Evolutionary conservation across 2,797 vertebrate genomes (phyloP), one percentile per base, ranked within the genome.

Genomic region (Notolepis coatsorum): DNA sequence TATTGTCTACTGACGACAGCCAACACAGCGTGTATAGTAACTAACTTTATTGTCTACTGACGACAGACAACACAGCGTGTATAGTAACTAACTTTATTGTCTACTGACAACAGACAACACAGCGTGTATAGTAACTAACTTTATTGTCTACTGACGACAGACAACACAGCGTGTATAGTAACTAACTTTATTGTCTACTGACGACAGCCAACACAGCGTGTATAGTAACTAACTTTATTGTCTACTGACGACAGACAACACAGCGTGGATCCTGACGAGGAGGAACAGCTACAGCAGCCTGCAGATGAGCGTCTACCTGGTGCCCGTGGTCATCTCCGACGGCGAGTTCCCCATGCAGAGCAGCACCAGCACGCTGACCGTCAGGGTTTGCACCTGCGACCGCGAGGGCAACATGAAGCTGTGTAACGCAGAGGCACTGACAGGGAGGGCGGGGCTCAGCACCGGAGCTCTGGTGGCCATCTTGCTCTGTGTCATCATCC

Each of bases 401-500:
- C 93, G 92, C 21, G 91, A 95, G 25, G 97, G 97, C 59, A 96
- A 97, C 89, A 95, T 95, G 94, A 93, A 95, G 88, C 95, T 94
- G 67, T 99, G 97, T 77, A 96, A 94, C 3, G 93, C 95, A 0
- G 96, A 98, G 89, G 96, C 96, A 0, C 92, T 96, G 47, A 91
- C 94, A 30, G 95, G 95, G 28, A 91, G 95, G 31, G 94, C 96
- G 1, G 97, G 97, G 2, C 94, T 99, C 73, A 99, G 96, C 91
- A 97, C 97, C 0, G 96, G 96, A 0, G 97, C 97, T 18, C 88
- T 99, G 66, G 89, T 98, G 68, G 97, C 97, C 84, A 98, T 99
- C 77, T 91, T 99, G 59, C 93, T 98, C 33, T 99, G 97, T 43
- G 94, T 97, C 89, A 80, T 98, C 88, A 98, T 97, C 72, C 89